These are phyloP conservation scores for Atta cephalotes DNA, from an alignment of 1,140 invertebrate genomes.

Conservation along the genomic window DNA sequence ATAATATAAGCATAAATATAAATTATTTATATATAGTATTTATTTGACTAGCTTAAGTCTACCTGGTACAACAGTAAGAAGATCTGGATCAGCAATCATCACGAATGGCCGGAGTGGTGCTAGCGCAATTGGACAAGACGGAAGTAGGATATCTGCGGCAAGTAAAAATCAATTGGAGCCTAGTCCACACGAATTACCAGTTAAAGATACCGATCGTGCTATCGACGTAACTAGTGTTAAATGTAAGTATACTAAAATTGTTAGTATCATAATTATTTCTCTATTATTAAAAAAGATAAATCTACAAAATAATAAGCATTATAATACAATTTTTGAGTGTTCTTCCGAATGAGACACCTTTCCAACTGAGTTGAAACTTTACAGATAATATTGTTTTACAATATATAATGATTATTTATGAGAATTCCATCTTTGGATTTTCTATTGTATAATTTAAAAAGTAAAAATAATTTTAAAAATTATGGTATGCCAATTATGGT, in stretches of 20 bases:
- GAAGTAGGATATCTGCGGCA: constrained; percentile 70
- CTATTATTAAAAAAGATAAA: constrained; percentile 35
- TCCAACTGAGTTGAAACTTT: no score
- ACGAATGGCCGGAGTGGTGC: constrained; percentile 76
- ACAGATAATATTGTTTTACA: no score
- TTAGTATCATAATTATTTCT: constrained; percentile 46
- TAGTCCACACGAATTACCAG: constrained; percentile 84
- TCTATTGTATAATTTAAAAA: no score
- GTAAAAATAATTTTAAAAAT: no score
- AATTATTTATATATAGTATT: no score
- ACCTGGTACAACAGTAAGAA: constrained; percentile 77
- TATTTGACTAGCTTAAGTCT: constrained; percentile 74
- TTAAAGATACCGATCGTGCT: constrained; percentile 84
- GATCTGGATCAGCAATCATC: constrained; percentile 80
- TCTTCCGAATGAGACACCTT: no score
- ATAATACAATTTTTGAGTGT: background rate
- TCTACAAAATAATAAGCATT: constrained; percentile 44
- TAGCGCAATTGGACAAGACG: constrained; percentile 71
- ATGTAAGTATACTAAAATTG: constrained; percentile 79
- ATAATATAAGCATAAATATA: no score
- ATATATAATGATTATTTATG: no score
- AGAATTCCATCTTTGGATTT: no score
- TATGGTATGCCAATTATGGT: no score
- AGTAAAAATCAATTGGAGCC: constrained; percentile 84
- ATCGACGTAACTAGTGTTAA: constrained; percentile 85